Evolutionary conservation across 2,113 vertebrate genomes (phyloP), one percentile per base, ranked within the genome.

Genomic region (Melanocharis versteri): DNA sequence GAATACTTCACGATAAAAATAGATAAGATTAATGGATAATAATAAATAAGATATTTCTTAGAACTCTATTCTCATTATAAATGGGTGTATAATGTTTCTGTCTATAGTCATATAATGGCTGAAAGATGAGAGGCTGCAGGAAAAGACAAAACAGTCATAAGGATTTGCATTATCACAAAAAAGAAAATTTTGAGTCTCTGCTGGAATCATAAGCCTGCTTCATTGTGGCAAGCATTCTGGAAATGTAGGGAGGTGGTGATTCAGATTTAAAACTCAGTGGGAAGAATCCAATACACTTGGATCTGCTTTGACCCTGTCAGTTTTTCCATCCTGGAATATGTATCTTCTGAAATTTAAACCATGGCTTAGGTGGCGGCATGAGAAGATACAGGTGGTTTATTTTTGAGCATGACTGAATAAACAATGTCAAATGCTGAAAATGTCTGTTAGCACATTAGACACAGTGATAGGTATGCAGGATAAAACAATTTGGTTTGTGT

Each of bases 21-120:
- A 94, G 61, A n/a, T 64, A 72, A 83, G 51, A 90, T 88, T 90
- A 92, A 79, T 82, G 78, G 86, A 45, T 86, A 86, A 61, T 91
- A 61, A 90, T 85, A 84, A 87, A 75, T 44, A 69, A 79, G 66
- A 24, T 78, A 79, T 40, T 76, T 40, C 54, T 77, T 75, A 70
- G 44, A 91, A 92, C 64, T 66, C 31, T 68, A 1, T 50, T 88
- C 39, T 75, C 4, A 44, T 82, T 84, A 56, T 83, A 58, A 75
- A 73, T 78, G 60, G 16, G 4, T 53, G 3, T 62, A 11, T 68
- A 79, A 83, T 48, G 10, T 87, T 75, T 76, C 61, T 94, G 13
- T 79, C 40, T 71, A 6, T 39, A 62, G 61, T 56, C 23, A 69
- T 18, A 70, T 68, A 4, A 11, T 33, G n/a, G 21, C 58, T 89